Base-by-base conservation (phyloP, 64 coral and sea anemone species). In the Porites lutea region DNA sequence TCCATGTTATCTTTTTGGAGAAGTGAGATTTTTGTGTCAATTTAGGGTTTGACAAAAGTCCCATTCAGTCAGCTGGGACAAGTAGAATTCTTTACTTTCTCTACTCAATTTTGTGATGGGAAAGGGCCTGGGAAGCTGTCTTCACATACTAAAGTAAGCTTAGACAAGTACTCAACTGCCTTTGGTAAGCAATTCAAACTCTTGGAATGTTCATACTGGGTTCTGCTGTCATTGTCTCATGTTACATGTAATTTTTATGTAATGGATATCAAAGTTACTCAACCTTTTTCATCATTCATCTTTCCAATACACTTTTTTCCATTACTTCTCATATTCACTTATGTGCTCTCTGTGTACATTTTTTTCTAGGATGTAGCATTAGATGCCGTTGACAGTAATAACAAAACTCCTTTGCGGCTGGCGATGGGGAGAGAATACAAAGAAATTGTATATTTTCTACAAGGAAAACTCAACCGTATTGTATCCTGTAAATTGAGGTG, bases 341-440 rank as follows among this genome's bases (percentile, higher is more conserved):
- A 10, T 63, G 27, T 62, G 58, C 3, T 2, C 20, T 19, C 4
- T 64, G 55, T 18, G 3, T 22, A 23, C 0, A 20, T 22, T 52
- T 66, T 59, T 22, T 82, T 76, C 13, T 59, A 98, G 96, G 93
- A 98, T 88, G 90, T 98, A 52, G 83, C 90, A 51, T 46, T 96
- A 27, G 79, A 84, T 90, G 77, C 55, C 52, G 75, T 86, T 71
- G 97, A 98, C 68, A 82, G 62, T 59, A 98, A 98, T 93, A 88
- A 88, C 69, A 98, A 93, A 63, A 98, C 97, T 55, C 97, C 97
- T 44, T 70, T 98, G 22, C 93, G 90, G 90, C 88, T 98, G 63
- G 97, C 97, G 4, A 74, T 95, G 16, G 97, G 94, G 3, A 19
- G 97, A 77, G 88, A 98, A 10, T 51, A 98, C 58, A 87, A 93